Evolutionary conservation across 1,140 invertebrate genomes (phyloP).

Genomic region (Drosophila dunni): DNA sequence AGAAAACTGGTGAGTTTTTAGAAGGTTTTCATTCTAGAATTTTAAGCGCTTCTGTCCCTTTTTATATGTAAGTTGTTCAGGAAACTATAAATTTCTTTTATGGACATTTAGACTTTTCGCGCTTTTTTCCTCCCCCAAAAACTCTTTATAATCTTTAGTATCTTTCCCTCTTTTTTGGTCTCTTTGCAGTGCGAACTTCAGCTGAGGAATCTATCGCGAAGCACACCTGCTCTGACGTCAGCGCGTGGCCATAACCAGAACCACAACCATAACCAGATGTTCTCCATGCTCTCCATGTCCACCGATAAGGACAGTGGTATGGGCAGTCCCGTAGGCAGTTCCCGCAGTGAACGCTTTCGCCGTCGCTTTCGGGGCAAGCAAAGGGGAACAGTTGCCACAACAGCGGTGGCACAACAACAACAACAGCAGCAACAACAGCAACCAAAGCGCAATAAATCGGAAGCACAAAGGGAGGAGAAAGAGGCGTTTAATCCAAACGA

Average conservation of each 20-base stretch:
- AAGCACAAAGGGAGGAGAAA: conserved; percentile 6
- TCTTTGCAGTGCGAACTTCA: conserved; percentile 60
- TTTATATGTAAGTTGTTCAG: too few species aligned
- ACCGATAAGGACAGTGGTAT: conserved; percentile 83
- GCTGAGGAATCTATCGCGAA: conserved; percentile 59
- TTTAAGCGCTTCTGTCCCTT: too few species aligned
- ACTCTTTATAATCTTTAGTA: background rate
- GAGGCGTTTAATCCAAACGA: conserved; percentile 85
- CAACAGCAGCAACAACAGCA: conserved; percentile 44
- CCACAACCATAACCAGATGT: conserved; percentile 33
- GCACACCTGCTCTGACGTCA: conserved; percentile 19
- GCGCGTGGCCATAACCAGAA: conserved; percentile 23
- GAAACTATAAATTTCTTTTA: too few species aligned
- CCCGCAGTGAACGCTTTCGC: conserved; percentile 73
- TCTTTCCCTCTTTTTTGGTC: conserved; percentile 3
- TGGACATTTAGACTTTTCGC: background rate
- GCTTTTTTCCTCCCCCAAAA: background rate
- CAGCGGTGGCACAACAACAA: conserved; percentile 16
- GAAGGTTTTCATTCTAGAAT: too few species aligned
- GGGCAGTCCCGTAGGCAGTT: conserved; percentile 78
- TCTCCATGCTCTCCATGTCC: conserved; percentile 59
- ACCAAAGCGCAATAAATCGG: conserved; percentile 53
- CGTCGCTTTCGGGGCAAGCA: conserved; percentile 62
- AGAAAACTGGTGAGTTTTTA: conserved; percentile 50
- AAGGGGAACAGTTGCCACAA: conserved; percentile 35